Percentiles rank a stretch among this genome's conserved stretches.
Conservation (phyloP, 2,113 vertebrate species). For the Passer domesticus region DNA sequence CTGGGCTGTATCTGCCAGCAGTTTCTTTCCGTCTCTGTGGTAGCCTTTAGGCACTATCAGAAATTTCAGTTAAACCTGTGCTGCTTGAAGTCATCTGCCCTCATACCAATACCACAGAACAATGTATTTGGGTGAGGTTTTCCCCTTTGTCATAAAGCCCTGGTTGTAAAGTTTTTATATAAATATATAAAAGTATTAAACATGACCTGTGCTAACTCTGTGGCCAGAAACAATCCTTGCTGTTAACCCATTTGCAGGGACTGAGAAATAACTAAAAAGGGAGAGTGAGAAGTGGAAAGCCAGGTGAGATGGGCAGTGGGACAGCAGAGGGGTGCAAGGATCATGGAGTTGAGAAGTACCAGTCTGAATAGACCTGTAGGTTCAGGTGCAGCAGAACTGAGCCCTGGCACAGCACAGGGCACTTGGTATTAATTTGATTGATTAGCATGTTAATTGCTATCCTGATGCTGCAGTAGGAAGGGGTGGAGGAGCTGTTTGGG, state of each 20-base stretch:
- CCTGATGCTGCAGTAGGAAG: background rate
- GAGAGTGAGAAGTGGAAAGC: background rate
- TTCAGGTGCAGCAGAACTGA: background rate
- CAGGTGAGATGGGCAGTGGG: rapidly evolving
- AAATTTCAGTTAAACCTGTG: background rate
- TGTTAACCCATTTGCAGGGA: background rate
- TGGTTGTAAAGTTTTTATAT: background rate
- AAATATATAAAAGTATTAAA: background rate
- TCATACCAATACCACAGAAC: background rate
- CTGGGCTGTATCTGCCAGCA: background rate
- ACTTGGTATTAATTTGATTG: background rate
- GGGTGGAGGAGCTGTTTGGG: background rate
- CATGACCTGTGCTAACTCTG: background rate
- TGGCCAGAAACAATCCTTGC: background rate
- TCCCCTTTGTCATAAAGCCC: background rate
- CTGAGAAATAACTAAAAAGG: background rate
- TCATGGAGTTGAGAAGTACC: background rate
- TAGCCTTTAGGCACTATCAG: background rate
- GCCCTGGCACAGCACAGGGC: background rate
- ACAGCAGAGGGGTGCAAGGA: background rate
- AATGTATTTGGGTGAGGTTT: background rate
- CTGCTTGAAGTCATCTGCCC: background rate
- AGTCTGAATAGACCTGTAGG: background rate
- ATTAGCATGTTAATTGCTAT: background rate
- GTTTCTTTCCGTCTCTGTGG: background rate